Conservation (phyloP, 2,113 vertebrate genomes). For the Peromyscus californicus region DNA sequence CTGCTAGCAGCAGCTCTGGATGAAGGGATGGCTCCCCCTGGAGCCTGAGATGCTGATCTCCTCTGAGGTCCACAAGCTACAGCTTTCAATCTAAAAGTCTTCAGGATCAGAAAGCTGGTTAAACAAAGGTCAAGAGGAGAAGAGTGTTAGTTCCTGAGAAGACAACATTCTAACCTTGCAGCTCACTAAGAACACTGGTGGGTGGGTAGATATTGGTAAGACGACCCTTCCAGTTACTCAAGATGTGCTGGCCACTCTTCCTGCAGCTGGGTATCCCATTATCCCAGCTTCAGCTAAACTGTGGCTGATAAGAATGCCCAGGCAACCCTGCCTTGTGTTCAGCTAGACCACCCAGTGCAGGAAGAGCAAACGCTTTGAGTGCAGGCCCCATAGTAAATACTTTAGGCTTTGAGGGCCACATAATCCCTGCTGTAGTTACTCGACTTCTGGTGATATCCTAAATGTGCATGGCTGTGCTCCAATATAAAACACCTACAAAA, state of each 20-base stretch:
- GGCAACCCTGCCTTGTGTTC: background rate
- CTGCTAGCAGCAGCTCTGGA: slow-evolving; percentile 58
- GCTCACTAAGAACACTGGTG: background rate
- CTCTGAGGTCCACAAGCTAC: slow-evolving; percentile 71
- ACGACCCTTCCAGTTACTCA: fast-evolving
- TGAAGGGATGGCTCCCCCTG: slow-evolving; percentile 60
- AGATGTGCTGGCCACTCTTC: too few species aligned
- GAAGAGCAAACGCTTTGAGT: background rate
- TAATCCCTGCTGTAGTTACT: background rate
- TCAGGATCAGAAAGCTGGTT: slow-evolving; percentile 62
- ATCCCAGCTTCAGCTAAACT: background rate
- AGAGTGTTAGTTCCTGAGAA: slow-evolving; percentile 52
- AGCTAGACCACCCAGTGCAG: background rate
- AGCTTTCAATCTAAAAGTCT: slow-evolving; percentile 72
- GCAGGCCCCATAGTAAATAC: background rate
- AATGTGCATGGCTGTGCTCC: background rate
- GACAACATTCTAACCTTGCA: background rate
- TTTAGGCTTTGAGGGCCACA: background rate
- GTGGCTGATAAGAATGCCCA: background rate
- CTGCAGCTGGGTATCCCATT: background rate
- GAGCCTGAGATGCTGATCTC: slow-evolving; percentile 65
- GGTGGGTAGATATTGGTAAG: fast-evolving
- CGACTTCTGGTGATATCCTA: background rate
- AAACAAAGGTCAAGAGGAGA: slow-evolving; percentile 77
- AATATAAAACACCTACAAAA: slow-evolving; percentile 4